These are phyloP conservation scores for Gandaritis pyraliata DNA, from an alignment of 2,888 invertebrate genomes.

Conservation along the genomic window DNA sequence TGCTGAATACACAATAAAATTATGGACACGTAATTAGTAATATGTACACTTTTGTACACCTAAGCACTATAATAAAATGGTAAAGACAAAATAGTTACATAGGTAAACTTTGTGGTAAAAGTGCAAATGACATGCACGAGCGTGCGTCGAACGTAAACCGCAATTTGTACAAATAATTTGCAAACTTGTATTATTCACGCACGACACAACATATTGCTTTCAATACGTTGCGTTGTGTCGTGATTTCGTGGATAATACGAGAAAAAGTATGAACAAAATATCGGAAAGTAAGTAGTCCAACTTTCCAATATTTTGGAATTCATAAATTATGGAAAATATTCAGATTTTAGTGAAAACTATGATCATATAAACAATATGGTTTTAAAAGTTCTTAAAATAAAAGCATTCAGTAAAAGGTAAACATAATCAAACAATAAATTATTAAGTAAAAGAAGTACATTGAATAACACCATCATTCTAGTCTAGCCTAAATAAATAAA, in stretches of 20 bases:
- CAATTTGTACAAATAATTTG: not conserved
- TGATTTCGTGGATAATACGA: too few species aligned
- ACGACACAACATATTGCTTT: too few species aligned
- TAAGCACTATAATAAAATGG: not conserved
- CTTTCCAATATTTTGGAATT: too few species aligned
- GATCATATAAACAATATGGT: too few species aligned
- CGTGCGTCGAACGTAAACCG: not conserved
- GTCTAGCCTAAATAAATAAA: constrained; percentile 72
- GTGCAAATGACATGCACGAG: not conserved
- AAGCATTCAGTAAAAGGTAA: too few species aligned
- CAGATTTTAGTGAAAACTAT: too few species aligned
- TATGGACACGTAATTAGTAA: not conserved
- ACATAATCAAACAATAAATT: constrained; percentile 10
- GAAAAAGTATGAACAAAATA: too few species aligned
- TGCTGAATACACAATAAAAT: not conserved
- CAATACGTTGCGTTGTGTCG: too few species aligned
- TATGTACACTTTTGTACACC: not conserved
- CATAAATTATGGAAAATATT: too few species aligned
- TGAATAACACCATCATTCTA: constrained; percentile 8
- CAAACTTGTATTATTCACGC: not conserved
- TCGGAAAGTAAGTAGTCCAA: too few species aligned
- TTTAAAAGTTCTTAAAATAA: not conserved
- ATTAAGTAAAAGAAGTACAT: constrained; percentile 6
- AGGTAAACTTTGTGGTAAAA: not conserved
- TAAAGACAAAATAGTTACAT: not conserved